A percentile compares a stretch with the other conserved stretches of the same genome.
phyloP scores from a whole-genome alignment of 2,888 invertebrate species.

The Hydropsyche betteni region DNA sequence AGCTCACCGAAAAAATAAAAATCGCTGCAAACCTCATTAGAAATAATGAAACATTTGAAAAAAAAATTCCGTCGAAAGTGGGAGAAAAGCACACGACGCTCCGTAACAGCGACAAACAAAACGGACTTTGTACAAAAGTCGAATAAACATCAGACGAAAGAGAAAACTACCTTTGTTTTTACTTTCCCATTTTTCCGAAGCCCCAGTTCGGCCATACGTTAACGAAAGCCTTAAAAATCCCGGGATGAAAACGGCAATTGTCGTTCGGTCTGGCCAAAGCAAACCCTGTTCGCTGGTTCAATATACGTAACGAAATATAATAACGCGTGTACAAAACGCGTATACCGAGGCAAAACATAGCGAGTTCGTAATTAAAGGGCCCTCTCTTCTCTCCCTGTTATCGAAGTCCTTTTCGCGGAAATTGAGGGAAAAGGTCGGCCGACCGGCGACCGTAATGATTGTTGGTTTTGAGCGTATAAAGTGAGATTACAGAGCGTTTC shows the following conservation, averaged over 20 bases:
- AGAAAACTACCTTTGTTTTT: no score
- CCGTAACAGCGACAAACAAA: no score
- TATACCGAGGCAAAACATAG: background rate
- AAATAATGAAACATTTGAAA: no score
- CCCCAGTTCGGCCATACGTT: no score
- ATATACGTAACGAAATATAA: background rate
- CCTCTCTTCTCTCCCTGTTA: background rate
- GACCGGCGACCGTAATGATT: conserved; percentile 9
- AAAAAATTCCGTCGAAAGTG: no score
- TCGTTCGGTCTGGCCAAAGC: background rate
- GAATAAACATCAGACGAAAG: no score
- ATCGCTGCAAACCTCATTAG: no score
- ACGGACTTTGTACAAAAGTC: no score
- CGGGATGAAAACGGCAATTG: background rate
- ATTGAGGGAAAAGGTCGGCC: conserved; percentile 24
- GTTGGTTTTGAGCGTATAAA: conserved; percentile 15
- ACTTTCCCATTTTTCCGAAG: no score
- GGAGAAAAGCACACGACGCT: no score
- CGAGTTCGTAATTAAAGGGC: conserved; percentile 20
- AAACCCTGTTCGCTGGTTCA: background rate
- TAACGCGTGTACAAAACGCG: background rate
- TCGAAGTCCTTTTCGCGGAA: conserved; percentile 15
- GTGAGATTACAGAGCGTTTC: background rate
- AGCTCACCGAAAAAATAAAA: no score
- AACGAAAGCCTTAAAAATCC: background rate